Evolutionary conservation across 1,140 invertebrate species (phyloP).

Genomic region (Agrilus planipennis): DNA sequence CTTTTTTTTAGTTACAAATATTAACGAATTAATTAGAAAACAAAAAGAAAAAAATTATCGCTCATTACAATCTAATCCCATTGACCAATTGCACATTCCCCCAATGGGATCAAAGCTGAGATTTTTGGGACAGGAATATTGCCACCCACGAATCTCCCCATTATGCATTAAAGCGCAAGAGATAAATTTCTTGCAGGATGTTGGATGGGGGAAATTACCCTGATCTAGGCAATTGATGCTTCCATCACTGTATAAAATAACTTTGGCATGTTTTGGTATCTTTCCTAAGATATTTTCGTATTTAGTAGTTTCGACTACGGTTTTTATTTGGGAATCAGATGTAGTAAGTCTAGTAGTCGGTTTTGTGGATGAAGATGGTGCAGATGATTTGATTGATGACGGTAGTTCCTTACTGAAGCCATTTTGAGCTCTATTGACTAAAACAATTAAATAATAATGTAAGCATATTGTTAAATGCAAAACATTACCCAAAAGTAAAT

Average conservation of each 20-base stretch:
- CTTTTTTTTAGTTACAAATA: too few relatives aligned
- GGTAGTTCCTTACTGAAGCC: too few relatives aligned
- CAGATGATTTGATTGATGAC: too few relatives aligned
- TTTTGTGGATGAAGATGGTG: too few relatives aligned
- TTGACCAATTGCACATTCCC: constrained; percentile 81
- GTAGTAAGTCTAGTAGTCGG: too few relatives aligned
- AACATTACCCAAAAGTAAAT: too few relatives aligned
- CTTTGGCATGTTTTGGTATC: constrained; percentile 29
- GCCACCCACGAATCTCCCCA: constrained; percentile 63
- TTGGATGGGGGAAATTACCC: constrained; percentile 79
- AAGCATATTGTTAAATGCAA: too few relatives aligned
- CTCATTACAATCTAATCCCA: constrained; percentile 60
- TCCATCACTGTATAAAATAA: constrained; percentile 41
- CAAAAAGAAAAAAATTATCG: constrained; percentile 1
- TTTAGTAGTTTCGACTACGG: neutral
- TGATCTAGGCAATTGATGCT: constrained; percentile 70
- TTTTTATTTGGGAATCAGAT: neutral
- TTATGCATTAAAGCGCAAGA: constrained; percentile 72
- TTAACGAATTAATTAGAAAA: too few relatives aligned
- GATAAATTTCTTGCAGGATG: constrained; percentile 79
- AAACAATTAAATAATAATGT: too few relatives aligned
- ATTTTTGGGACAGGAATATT: constrained; percentile 74
- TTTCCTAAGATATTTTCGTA: constrained; percentile 36
- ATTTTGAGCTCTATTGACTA: too few relatives aligned
- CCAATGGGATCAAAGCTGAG: constrained; percentile 78